These are phyloP conservation scores for Oreochromis mossambicus DNA, from an alignment of 2,797 vertebrate genomes.

Conservation along the genomic window DNA sequence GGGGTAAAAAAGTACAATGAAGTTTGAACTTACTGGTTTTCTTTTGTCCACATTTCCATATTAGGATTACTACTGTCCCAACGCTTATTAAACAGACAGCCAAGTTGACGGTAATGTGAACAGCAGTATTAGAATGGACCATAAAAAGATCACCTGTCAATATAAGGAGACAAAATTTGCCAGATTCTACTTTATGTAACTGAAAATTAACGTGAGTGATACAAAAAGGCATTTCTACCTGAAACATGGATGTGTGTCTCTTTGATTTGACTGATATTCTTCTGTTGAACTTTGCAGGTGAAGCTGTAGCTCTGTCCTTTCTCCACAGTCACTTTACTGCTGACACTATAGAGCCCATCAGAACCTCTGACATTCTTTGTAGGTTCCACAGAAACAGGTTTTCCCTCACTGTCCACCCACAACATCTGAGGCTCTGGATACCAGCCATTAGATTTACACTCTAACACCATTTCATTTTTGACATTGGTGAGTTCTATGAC, in stretches of 20 bases:
- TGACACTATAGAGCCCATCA: fast-evolving
- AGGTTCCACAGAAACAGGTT: fast-evolving
- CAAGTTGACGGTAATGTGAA: background rate
- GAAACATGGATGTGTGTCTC: background rate
- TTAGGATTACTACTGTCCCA: fast-evolving
- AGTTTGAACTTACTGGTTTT: background rate
- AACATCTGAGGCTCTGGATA: too few relatives aligned
- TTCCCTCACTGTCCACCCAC: too few relatives aligned
- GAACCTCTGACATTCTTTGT: background rate
- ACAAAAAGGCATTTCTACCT: background rate
- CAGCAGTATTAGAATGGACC: background rate
- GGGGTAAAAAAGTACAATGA: background rate
- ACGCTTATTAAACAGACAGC: background rate
- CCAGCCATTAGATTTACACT: too few relatives aligned
- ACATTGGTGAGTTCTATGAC: too few relatives aligned
- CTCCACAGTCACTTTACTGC: background rate
- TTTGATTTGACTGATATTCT: background rate
- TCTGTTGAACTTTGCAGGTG: background rate
- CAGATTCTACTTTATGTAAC: background rate
- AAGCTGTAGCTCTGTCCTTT: background rate
- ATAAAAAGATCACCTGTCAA: background rate
- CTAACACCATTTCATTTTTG: too few relatives aligned
- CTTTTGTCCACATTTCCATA: background rate
- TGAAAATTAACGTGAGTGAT: background rate
- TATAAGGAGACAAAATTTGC: too few relatives aligned